Conservation (phyloP, 53 echinoderm and acorn worm species). For the Apostichopus leukothele region DNA sequence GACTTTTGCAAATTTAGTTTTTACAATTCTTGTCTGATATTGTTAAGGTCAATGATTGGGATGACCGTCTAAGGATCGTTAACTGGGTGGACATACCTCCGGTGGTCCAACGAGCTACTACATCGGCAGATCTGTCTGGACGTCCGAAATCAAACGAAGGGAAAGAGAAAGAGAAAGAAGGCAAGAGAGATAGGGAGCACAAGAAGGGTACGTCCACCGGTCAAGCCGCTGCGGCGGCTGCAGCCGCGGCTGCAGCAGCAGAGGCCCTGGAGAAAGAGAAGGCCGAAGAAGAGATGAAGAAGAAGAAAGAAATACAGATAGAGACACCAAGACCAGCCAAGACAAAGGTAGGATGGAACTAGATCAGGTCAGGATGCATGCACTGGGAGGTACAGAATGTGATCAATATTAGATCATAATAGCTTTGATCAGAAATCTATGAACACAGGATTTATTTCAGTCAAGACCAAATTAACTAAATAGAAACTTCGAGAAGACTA, state of each 20-base stretch:
- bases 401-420: too few relatives aligned
- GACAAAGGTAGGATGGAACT: conserved; percentile 74
- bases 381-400: neutral
- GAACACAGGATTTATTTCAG: too few relatives aligned
- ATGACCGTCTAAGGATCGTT: conserved; percentile 91
- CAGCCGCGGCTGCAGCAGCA: conserved; percentile 59
- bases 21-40: neutral
- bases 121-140: conserved; percentile 43
- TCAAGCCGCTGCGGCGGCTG: conserved; percentile 59
- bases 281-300: conserved; percentile 75
- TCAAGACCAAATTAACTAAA: too few relatives aligned
- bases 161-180: conserved; percentile 77
- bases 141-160: conserved; percentile 89
- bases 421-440: too few relatives aligned
- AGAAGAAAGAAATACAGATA: conserved; percentile 55
- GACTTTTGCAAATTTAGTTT: neutral
- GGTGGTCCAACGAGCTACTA: conserved; percentile 60
- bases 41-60: conserved; percentile 86
- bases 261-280: conserved; percentile 67
- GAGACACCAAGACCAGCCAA: conserved; percentile 84
- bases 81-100: conserved; percentile 94
- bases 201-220: conserved; percentile 58
- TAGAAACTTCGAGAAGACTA: too few relatives aligned
- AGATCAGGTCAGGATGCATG: neutral
- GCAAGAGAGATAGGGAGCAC: conserved; percentile 37